Base-by-base conservation (phyloP, 2,113 vertebrate species). In the Anseranas semipalmata region DNA sequence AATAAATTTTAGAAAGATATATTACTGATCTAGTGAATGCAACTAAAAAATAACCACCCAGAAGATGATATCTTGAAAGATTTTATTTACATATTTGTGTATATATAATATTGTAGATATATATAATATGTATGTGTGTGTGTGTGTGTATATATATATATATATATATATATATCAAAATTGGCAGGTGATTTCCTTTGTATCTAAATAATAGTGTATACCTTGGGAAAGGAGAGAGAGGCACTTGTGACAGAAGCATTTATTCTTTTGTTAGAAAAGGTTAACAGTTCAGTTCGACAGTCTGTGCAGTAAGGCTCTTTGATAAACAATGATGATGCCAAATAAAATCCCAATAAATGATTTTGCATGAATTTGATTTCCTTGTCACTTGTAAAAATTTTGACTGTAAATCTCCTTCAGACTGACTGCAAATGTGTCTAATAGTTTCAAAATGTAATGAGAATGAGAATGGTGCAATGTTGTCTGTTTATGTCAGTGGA, bases 181-280 rank as follows among this genome's bases (percentile, higher is more conserved):
- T 17, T 63, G 19, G 10, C 5, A 76, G 33, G 5, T 55, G 18
- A 55, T 55, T 79, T 85, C 15, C 7, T 90, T 18, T 77, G 30
- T 68, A 46, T 22, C 12, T n/a, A 33, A 75, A 39, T 53, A 56
- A 33, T 48, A 32, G 2, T 10, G 4, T 62, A 24, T 46, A 12
- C 16, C 10, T 67, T 45, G 21, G 18, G 46, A 43, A 90, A 78
- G 15, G 30, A 62, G 27, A 50, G 18, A 68, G 21, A 32, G 28
- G 7, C 1, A 0, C 14, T 68, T 70, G 7, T 1, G 7, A 62
- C 20, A 58, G 67, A 88, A 41, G 3, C 28, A 1, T 58, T 90
- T 91, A 8, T 85, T 87, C 20, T 55, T 1, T 35, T 80, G 9
- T 46, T 90, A 43, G 32, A 53, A 43, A 79, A 24, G 2, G 17